Evolutionary conservation across 2,888 invertebrate species (phyloP), one percentile per base, ranked within the genome.

Genomic region (Drosophila setosimentum): DNA sequence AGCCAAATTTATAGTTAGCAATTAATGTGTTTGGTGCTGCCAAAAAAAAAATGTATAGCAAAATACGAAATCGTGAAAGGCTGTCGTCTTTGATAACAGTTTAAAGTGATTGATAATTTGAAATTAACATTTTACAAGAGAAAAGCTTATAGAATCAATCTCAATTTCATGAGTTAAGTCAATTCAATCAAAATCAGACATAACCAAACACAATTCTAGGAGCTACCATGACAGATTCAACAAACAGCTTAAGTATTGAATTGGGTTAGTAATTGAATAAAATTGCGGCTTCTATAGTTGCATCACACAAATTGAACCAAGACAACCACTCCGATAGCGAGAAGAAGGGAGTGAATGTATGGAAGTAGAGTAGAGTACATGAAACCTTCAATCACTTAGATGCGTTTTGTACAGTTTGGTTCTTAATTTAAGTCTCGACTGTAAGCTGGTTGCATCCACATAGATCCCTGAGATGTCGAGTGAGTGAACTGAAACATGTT

Each of bases 401-500:
- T 49, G 50, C 32, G n/a, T 68, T 40, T 27, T 66, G 42, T 18
- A 37, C 32, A 59, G 55, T 59, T 72, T 51, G 51, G 42, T 54
- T 67, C 61, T 42, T 54, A 35, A 67, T 64, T 64, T 63, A 54
- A 66, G 53, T 40, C 35, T 50, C 45, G 35, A 51, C 57, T 48
- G 32, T 30, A 30, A 57, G 62, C 27, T 33, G 13, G 32, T n/a
- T 65, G 50, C 33, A 64, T 40, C 37, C 16, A 13, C 45, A 21
- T 40, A 51, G 48, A 55, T 29, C 51, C 21, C 59, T 32, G 42
- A 33, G 24, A 62, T 60, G 62, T 13, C 30, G 24, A 42, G 58
- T 33, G 55, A 53, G 58, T 67, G 30, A 74, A 75, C 64, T 60
- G 45, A 18, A 75, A 70, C 79, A 73, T 58, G 48, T 58, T 68